Percentiles rank a stretch among this genome's conserved stretches.
Evolutionary conservation across 2,888 invertebrate species (phyloP).

Genomic region (Andrena praecox): DNA sequence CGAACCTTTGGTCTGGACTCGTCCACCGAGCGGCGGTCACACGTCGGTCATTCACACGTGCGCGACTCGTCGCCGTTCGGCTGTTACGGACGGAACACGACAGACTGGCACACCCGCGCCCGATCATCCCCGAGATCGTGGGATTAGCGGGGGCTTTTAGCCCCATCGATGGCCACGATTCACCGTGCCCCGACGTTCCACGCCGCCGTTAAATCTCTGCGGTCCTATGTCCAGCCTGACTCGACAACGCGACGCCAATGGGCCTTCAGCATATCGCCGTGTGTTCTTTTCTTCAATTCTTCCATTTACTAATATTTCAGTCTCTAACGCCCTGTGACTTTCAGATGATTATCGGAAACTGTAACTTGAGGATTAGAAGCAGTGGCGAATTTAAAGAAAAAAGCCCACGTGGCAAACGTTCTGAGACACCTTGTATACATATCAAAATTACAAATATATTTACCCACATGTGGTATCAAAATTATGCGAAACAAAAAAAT

Average conservation of each 20-base stretch:
- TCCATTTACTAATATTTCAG: too few relatives aligned
- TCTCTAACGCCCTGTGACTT: too few relatives aligned
- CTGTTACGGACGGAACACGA: slow-evolving; percentile 47
- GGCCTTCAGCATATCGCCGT: too few relatives aligned
- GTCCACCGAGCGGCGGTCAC: slow-evolving; percentile 72
- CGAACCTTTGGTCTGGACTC: slow-evolving; percentile 76
- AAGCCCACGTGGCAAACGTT: too few relatives aligned
- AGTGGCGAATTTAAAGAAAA: too few relatives aligned
- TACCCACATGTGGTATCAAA: too few relatives aligned
- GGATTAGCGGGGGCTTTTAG: slow-evolving; percentile 56
- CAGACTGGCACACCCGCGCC: slow-evolving; percentile 29
- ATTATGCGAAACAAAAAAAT: too few relatives aligned
- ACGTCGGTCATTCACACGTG: slow-evolving; percentile 79
- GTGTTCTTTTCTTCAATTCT: too few relatives aligned
- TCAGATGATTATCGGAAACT: too few relatives aligned
- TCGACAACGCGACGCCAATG: background rate
- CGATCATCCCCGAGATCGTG: slow-evolving; percentile 52
- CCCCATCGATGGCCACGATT: slow-evolving; percentile 37
- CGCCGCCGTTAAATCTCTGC: background rate
- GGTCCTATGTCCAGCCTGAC: slow-evolving; percentile 3
- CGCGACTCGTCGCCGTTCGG: slow-evolving; percentile 54
- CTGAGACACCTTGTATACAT: too few relatives aligned
- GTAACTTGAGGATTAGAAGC: too few relatives aligned
- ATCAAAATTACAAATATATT: too few relatives aligned
- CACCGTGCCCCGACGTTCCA: background rate